Base-by-base conservation (phyloP, 2,797 vertebrate genomes). In the Enteromius afrohamiltoni region DNA sequence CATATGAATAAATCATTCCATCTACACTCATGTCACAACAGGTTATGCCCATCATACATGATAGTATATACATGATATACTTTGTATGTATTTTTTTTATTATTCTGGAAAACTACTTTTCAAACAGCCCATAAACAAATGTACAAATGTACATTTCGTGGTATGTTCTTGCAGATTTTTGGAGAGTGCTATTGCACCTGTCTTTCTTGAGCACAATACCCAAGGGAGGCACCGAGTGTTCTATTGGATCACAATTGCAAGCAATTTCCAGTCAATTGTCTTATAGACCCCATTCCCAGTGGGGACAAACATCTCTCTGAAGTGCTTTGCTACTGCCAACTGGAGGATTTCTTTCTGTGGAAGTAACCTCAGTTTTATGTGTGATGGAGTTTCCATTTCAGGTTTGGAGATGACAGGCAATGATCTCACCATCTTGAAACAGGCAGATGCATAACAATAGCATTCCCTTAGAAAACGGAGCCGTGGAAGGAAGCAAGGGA, bases 241-340 rank as follows among this genome's bases (percentile, higher is more conserved):
- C 34, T 64, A 62, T 49, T 71, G 19, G 26, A 62, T 81, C 21
- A 73, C 7, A 34, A 80, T 42, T 45, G 58, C 29, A 64, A 65
- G 13, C 55, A 73, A 40, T 64, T 74, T 74, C 11, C 29, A 7
- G 3, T 60, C 26, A 34, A 4, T 62, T 81, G 40, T 21, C 40
- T 71, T 14, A 3, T 17, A 70, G 55, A 60, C 14, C 14, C 49
- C 55, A 73, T 47, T 73, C 58, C 8, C 79, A 62, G 13, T 1
- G 4, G 55, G 23, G 51, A 42, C 5, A 68, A 26, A 40, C 13
- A 53, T 13, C 42, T 5, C 4, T 6, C 29, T 64, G 17, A 45
- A 62, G 42, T 42, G n/a, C 45, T 67, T 49, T 5, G 17, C 42
- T 31, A 2, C 11, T 5, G 16, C 13, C 67, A 5, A 23, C 34